Percentiles rank a stretch among this genome's conserved stretches.
Evolutionary conservation across 2,888 invertebrate genomes (phyloP).

Genomic region (Alentia gelatinosa): DNA sequence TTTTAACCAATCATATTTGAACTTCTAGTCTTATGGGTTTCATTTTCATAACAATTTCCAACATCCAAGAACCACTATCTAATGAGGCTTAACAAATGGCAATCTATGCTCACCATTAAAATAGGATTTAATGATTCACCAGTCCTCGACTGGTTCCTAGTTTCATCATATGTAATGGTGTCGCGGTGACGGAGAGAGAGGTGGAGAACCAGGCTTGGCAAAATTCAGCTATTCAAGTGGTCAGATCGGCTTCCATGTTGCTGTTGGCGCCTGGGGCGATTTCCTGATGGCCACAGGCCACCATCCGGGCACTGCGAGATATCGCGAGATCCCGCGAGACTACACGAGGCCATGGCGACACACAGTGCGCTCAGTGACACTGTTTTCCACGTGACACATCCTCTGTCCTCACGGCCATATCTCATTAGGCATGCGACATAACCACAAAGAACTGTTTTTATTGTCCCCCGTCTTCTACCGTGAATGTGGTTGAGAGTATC

Average conservation of each 20-base stretch:
- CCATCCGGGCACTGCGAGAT: not conserved
- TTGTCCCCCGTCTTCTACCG: not conserved
- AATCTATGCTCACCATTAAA: not conserved
- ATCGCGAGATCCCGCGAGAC: not conserved
- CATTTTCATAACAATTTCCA: not conserved
- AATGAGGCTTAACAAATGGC: not conserved
- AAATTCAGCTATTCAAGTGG: not conserved
- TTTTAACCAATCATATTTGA: no score
- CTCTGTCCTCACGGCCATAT: not conserved
- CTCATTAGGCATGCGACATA: not conserved
- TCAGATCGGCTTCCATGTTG: not conserved
- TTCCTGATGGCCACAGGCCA: not conserved
- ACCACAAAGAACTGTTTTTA: no score
- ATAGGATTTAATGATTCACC: not conserved
- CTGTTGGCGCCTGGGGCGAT: not conserved
- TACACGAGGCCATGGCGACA: not conserved
- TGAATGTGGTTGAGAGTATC: not conserved
- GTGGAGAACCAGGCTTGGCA: no score
- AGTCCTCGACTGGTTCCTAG: not conserved
- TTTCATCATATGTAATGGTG: no score
- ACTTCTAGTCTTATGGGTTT: no score
- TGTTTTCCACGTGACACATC: not conserved
- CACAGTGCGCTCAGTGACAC: no score
- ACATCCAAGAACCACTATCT: not conserved
- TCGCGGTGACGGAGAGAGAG: no score